Base-by-base conservation (phyloP, 2,888 invertebrate species). In the Epistrophe grossulariae region DNA sequence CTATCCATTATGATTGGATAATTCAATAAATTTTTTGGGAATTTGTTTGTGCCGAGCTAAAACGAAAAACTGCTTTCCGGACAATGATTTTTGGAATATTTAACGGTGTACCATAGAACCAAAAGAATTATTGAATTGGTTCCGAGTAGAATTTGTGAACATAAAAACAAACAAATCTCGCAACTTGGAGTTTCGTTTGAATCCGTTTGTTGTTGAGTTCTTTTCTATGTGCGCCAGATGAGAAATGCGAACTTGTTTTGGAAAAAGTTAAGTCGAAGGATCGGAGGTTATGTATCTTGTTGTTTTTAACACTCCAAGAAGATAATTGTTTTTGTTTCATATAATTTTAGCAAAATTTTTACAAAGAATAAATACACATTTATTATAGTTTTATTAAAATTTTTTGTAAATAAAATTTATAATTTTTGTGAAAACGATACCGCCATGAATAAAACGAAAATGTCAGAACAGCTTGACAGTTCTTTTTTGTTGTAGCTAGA, bases 141-240 rank as follows among this genome's bases (percentile, higher is more conserved):
- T 55, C 55, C 15, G 31, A 72, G 52, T 9, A n/a, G 11, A 71
- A 31, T n/a, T 31, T 4, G 19, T 59, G 43, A 19, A 40, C 8
- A 17, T 17, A 43, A 84, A n/a, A 84, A 72, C 81, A 81, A 84
- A 81, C 84, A 84, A 77, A 81, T 62, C 84, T 62, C 9, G 2
- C 19, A n/a, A 28, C 31, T 28, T 38, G 15, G 17, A 19, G 17
- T 17, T 48, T 48, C 35, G 17, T n/a, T 38, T 38, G 71, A 76
- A 45, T 73, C 73, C 77, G 81, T 84, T 84, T 81, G 80, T 84
- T 81, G 80, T 73, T 73, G 38, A 52, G 71, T 38, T 50, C 28
- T 6, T 8, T 62, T 24, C 40, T 2, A 15, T 62, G 62, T 24
- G 24, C 19, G 0, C 38, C 60, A 19, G 15, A 11, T 13, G 13